Conservation (phyloP, 2,113 vertebrate species). For the Machaerirhynchus nigripectus region DNA sequence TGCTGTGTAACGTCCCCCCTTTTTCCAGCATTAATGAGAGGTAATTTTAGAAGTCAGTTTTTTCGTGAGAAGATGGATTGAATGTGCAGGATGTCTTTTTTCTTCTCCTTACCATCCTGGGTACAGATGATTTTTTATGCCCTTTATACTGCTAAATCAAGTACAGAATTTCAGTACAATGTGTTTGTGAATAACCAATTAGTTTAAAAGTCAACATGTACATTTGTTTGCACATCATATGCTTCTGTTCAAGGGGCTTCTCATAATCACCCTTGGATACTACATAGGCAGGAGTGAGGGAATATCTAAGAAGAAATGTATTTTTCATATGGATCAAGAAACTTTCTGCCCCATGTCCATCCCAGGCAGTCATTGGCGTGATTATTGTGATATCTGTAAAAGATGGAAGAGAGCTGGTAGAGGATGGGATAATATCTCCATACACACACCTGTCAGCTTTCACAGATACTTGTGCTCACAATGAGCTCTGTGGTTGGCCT, state of each 20-base stretch:
- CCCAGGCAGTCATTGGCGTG: not conserved
- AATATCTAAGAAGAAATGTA: not conserved
- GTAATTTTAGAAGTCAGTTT: not conserved
- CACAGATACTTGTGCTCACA: not conserved
- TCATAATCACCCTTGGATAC: not conserved
- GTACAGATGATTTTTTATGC: not conserved
- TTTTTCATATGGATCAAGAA: not conserved
- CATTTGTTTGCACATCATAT: conserved; percentile 31
- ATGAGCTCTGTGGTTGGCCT: not conserved
- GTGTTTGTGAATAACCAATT: not conserved
- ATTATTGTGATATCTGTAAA: not conserved
- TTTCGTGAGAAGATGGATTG: not conserved
- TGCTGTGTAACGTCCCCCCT: not conserved
- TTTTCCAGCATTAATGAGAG: not conserved
- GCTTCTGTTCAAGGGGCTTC: not conserved
- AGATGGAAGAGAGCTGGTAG: not conserved
- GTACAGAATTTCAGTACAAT: not conserved
- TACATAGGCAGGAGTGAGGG: not conserved
- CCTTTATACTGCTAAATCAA: not conserved
- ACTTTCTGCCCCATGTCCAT: not conserved
- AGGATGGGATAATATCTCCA: not conserved
- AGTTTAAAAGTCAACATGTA: not conserved
- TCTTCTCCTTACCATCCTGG: not conserved
- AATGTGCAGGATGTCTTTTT: not conserved
- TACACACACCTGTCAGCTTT: not conserved